Evolutionary conservation across 2,888 invertebrate species (phyloP).

Genomic region (Polyommatus icarus): DNA sequence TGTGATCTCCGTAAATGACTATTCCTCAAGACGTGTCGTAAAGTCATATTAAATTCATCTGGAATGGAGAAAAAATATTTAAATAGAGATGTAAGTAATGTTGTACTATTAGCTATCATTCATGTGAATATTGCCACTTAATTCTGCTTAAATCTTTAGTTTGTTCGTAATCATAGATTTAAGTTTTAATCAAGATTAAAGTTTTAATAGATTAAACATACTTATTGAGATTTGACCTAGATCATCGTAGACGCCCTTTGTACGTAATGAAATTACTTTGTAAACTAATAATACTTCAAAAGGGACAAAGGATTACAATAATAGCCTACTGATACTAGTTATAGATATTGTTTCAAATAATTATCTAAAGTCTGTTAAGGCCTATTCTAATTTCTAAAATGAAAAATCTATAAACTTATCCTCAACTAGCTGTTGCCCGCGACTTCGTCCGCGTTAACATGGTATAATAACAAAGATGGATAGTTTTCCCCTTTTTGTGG

Average conservation of each 20-base stretch:
- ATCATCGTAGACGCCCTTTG: no score
- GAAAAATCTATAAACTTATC: background rate
- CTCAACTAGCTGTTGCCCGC: no score
- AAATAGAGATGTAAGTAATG: background rate
- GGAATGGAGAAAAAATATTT: background rate
- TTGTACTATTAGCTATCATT: background rate
- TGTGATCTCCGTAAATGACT: background rate
- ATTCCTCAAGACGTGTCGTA: background rate
- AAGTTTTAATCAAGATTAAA: no score
- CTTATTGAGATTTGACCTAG: no score
- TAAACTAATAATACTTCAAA: background rate
- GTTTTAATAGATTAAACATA: no score
- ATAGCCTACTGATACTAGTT: background rate
- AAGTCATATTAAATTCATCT: background rate
- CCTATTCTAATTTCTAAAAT: background rate
- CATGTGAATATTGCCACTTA: background rate
- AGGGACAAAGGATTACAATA: background rate
- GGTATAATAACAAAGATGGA: no score
- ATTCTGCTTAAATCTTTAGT: background rate
- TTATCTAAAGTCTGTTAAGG: background rate
- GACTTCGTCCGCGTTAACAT: no score
- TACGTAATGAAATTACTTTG: background rate
- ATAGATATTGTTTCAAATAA: background rate
- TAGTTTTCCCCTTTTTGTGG: no score
- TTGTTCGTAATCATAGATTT: no score